Conservation (phyloP, 2,113 vertebrate genomes). For the Otolemur garnettii region DNA sequence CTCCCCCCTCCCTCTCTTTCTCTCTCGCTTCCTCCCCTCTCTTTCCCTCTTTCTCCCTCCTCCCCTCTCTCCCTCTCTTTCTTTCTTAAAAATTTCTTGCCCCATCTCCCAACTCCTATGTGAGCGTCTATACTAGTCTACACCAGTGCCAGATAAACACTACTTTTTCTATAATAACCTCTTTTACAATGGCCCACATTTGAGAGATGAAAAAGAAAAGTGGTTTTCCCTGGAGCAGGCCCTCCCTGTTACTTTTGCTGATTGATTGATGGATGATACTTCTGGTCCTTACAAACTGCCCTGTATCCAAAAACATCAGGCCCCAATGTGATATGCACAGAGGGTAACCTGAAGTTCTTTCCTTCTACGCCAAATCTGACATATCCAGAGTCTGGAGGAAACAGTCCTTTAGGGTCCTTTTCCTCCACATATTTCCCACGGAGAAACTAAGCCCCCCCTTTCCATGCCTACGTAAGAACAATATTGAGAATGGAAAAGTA, state of each 20-base stretch:
- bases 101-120: background rate
- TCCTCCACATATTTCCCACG: background rate
- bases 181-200: background rate
- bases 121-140: background rate
- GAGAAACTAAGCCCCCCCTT: background rate
- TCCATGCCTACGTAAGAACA: background rate
- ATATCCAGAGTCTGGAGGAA: background rate
- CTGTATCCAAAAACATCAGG: background rate
- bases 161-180: background rate
- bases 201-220: background rate
- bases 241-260: background rate
- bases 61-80: background rate
- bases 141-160: background rate
- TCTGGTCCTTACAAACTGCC: background rate
- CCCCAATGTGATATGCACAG: accelerated
- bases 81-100: background rate
- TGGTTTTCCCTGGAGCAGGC: background rate
- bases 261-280: background rate
- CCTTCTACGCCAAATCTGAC: background rate
- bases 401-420: background rate
- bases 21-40: background rate
- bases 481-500: constrained; percentile 70
- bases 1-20: accelerated
- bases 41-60: background rate
- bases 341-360: background rate